phyloP scores from a whole-genome alignment of 2,888 invertebrate genomes.

The Anthoptus insignis region DNA sequence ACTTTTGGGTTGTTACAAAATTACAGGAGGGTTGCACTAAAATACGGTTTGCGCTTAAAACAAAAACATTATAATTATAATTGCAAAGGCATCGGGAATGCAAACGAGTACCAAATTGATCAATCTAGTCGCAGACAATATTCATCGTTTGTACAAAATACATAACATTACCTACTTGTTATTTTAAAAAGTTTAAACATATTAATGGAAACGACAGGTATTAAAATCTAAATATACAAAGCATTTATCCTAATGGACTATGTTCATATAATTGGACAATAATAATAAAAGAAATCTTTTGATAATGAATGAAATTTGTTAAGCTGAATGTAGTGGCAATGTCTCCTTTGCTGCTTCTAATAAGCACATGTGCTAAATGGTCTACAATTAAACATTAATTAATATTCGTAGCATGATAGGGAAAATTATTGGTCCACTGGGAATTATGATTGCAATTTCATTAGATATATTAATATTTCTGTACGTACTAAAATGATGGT shows the following conservation, averaged over 20 bases:
- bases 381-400: not conserved
- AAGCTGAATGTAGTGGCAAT: not conserved
- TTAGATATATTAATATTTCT: not conserved
- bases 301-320: not conserved
- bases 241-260: constrained; percentile 2
- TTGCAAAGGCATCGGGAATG: constrained; percentile 20
- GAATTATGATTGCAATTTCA: not conserved
- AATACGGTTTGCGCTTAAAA: constrained; percentile 20
- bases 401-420: constrained; percentile 9
- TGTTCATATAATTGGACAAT: not conserved
- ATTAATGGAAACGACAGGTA: not conserved
- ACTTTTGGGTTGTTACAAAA: constrained; percentile 27
- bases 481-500: not conserved
- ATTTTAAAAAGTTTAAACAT: not conserved
- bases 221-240: not conserved
- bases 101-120: constrained; percentile 5
- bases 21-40: constrained; percentile 25
- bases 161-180: not conserved
- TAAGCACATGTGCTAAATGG: not conserved
- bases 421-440: constrained; percentile 7
- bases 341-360: not conserved
- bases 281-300: not conserved
- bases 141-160: not conserved
- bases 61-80: constrained; percentile 2
- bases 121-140: no score